These are phyloP conservation scores for Australoheros facetus DNA, from an alignment of 2,797 vertebrate species.

Conservation along the genomic window DNA sequence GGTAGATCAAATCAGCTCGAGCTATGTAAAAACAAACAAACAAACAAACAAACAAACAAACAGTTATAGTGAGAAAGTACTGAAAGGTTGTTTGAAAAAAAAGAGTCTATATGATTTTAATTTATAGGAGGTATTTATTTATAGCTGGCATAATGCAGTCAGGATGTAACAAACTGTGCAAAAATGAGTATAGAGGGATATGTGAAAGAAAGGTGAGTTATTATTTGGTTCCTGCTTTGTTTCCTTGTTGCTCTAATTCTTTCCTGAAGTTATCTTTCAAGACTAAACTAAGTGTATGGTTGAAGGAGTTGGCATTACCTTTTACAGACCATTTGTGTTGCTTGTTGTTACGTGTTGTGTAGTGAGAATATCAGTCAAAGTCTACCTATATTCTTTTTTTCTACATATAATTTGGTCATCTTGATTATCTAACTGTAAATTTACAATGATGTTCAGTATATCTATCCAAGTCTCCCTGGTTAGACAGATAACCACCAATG, in stretches of 20 bases:
- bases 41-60: not conserved
- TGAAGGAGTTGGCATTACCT: not conserved
- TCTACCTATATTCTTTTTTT: not conserved
- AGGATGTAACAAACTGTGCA: too few species aligned
- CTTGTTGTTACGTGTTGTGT: not conserved
- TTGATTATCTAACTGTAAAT: not conserved
- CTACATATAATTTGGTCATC: too few species aligned
- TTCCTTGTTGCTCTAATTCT: not conserved
- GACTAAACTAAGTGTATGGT: not conserved
- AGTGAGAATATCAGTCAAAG: not conserved
- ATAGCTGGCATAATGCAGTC: too few species aligned
- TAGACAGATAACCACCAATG: too few species aligned
- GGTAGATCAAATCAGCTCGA: not conserved
- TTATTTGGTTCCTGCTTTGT: not conserved
- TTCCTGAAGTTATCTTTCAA: not conserved
- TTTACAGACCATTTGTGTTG: not conserved
- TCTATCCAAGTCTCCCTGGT: not conserved
- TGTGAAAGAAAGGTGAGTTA: too few species aligned
- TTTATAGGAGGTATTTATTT: too few species aligned
- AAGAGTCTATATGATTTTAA: too few species aligned
- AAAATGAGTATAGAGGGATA: too few species aligned
- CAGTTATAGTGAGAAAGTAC: not conserved
- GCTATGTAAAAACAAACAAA: not conserved
- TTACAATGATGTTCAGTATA: not conserved
- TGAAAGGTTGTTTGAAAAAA: not conserved